Evolutionary conservation across 2,797 vertebrate species (phyloP).

Genomic region (Tapirus indicus): DNA sequence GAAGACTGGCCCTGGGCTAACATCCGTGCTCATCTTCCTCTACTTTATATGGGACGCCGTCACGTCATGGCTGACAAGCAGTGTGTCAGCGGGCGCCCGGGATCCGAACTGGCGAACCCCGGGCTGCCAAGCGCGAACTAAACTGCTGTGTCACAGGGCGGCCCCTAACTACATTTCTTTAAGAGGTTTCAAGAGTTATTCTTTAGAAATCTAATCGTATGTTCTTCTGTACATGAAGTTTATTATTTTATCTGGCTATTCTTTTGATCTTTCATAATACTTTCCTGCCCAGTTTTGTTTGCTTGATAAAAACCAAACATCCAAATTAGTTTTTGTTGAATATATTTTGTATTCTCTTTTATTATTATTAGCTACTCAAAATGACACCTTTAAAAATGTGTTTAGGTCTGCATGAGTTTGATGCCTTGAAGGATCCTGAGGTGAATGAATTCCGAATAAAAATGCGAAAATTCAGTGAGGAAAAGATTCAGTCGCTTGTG

Average conservation of each 20-base stretch:
- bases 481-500: constrained; percentile 94
- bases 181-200: constrained; percentile 15
- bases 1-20: no score
- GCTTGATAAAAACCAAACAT: constrained; percentile 5
- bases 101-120: no score
- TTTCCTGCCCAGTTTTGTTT: constrained; percentile 17
- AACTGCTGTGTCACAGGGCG: no score
- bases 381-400: constrained; percentile 60
- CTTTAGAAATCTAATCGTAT: not conserved
- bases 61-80: no score
- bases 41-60: no score
- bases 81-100: no score
- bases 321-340: not conserved
- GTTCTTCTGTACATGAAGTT: constrained; percentile 26
- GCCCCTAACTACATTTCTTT: not conserved
- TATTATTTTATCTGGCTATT: constrained; percentile 41
- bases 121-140: no score
- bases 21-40: no score
- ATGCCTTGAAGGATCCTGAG: constrained; percentile 96
- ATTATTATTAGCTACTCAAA: constrained; percentile 50
- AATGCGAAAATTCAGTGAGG: constrained; percentile 96
- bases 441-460: constrained; percentile 98
- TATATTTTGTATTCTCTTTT: constrained; percentile 35
- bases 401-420: constrained; percentile 97
- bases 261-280: not conserved